phyloP scores from a whole-genome alignment of 2,888 invertebrate genomes.

The Spisula solida region DNA sequence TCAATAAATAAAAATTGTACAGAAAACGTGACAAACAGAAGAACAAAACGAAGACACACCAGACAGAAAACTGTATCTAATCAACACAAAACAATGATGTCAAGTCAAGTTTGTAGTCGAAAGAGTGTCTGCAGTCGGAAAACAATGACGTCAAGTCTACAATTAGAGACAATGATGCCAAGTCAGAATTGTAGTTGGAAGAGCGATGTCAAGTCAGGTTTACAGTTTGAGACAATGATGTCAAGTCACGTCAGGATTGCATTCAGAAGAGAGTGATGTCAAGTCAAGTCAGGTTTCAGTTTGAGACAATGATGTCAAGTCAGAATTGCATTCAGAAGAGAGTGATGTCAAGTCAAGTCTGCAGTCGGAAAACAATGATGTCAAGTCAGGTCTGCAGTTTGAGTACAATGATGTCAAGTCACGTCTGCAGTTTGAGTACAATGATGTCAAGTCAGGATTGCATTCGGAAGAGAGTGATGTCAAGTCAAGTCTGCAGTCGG shows the following conservation, averaged over 20 bases:
- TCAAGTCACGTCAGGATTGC: not conserved
- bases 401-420: not conserved
- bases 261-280: not conserved
- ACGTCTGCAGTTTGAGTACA: not conserved
- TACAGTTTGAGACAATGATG: not conserved
- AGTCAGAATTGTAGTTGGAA: not conserved
- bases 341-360: not conserved
- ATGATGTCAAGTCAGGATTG: not conserved
- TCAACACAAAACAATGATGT: not conserved
- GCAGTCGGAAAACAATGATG: not conserved
- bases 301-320: not conserved
- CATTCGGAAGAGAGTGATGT: not conserved
- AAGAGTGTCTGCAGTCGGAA: not conserved
- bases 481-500: not conserved
- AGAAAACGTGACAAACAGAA: conserved; percentile 1
- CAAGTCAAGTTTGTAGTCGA: too few species aligned
- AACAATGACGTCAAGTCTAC: not conserved
- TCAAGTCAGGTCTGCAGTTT: not conserved
- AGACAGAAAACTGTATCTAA: not conserved
- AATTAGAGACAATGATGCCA: not conserved
- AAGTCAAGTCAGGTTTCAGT: not conserved
- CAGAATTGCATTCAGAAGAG: not conserved
- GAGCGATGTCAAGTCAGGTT: not conserved
- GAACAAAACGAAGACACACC: conserved; percentile 10
- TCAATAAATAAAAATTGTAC: not conserved